A percentile compares a stretch with the other conserved stretches of the same genome.
phyloP scores from a whole-genome alignment of 2,113 vertebrate genomes.

The Marmota monax region DNA sequence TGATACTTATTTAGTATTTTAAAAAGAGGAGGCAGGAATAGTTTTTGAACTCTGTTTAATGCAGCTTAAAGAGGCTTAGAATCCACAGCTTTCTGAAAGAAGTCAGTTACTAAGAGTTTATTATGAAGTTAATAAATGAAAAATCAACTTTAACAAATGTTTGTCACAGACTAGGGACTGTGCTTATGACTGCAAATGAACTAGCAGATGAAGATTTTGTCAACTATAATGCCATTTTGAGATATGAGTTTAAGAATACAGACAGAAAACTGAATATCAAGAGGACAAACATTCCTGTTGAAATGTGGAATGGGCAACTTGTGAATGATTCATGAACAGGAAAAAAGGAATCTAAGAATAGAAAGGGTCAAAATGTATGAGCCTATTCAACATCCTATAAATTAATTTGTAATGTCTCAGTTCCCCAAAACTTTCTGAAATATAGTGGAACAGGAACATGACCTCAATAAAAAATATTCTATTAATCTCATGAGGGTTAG shows the following conservation, averaged over 20 bases:
- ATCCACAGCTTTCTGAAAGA: background rate
- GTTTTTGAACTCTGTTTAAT: background rate
- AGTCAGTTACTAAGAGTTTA: background rate
- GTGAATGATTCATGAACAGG: background rate
- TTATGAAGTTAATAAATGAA: background rate
- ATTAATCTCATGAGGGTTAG: too few relatives aligned
- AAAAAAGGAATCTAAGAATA: background rate
- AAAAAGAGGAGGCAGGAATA: background rate
- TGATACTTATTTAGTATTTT: too few relatives aligned
- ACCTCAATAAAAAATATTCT: too few relatives aligned
- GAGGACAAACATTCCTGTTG: too few relatives aligned
- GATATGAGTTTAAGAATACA: too few relatives aligned
- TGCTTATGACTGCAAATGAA: background rate
- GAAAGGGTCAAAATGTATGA: too few relatives aligned
- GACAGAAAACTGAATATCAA: too few relatives aligned
- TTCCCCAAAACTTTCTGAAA: background rate
- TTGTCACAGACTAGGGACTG: background rate
- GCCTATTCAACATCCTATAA: too few relatives aligned
- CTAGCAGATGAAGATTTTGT: background rate
- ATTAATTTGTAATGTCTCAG: too few relatives aligned
- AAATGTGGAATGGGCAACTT: background rate
- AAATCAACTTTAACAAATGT: background rate
- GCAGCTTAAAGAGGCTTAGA: background rate
- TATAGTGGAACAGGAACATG: background rate
- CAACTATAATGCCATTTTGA: background rate